Evolutionary conservation across 2,888 invertebrate species (phyloP), one percentile per base, ranked within the genome.

Genomic region (Synanthedon vespiformis): DNA sequence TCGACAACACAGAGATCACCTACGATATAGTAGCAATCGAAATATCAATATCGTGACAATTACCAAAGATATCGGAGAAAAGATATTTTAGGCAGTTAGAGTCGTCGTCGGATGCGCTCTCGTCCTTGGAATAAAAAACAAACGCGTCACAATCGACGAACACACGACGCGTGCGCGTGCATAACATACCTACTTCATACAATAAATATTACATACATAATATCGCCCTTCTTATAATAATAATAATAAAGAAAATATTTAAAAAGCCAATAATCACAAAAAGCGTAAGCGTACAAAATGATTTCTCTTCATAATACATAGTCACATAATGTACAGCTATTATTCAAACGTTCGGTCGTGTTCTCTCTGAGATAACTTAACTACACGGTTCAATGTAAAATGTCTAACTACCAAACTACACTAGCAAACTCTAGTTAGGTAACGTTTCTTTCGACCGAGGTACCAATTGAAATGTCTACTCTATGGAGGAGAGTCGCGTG

Each of bases 41-140:
- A 60, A 34, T 34, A 34, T 55, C 53, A 58, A 58, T 53, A 55
- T 49, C 56, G 58, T 61, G 65, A 64, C 56, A 75, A 77, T 90
- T 91, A 90, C 90, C 90, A 88, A 90, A 87, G 70, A 90, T 84
- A 76, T 90, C 91, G 79, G 90, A 90, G 84, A 91, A 90, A 79
- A 91, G 89, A 84, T 90, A 91, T 89, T 89, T 91, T 85, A 91
- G 90, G 90, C 91, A 91, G 90, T 90, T 90, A 87, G 89, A 88
- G 83, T 90, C 84, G 72, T 84, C 84, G 70, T 84, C 85, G 74
- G 84, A 83, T 68, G 84, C 78, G 66, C 77, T 79, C 79, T 75
- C 72, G 71, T 80, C 84, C 84, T 85, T 81, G 64, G 66, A 69
- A 80, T 73, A 78, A 70, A 76, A 81, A 79, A 78, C 68, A 73